Conservation (phyloP, 2,888 invertebrate species). For the Campopleginae sp. region DNA sequence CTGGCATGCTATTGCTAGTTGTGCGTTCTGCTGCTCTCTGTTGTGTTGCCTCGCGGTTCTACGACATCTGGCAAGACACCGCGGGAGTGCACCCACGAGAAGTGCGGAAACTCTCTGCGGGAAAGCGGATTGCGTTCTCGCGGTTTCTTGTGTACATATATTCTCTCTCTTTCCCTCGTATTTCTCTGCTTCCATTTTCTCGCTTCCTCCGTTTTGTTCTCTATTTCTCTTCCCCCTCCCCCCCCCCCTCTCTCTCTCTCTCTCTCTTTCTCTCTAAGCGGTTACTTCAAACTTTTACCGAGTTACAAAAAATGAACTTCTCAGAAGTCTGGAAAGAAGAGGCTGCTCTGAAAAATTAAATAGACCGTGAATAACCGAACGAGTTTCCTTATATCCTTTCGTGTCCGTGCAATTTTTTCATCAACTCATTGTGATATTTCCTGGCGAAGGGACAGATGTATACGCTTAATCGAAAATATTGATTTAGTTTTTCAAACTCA, state of each 20-base stretch:
- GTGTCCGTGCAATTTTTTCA: neutral
- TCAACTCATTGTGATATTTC: neutral
- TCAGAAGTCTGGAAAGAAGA: neutral
- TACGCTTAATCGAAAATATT: neutral
- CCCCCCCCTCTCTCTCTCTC: neutral
- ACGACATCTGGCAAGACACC: constrained; percentile 68
- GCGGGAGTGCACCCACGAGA: constrained; percentile 57
- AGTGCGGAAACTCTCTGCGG: constrained; percentile 59
- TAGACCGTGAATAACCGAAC: neutral
- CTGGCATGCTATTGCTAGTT: constrained; percentile 42
- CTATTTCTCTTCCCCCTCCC: neutral
- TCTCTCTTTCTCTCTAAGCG: constrained; percentile 8
- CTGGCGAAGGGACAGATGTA: neutral
- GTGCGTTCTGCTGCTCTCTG: constrained; percentile 55
- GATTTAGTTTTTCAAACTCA: neutral
- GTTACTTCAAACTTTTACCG: constrained; percentile 16
- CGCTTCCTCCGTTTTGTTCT: neutral
- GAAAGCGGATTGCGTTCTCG: constrained; percentile 64
- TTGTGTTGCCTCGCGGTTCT: constrained; percentile 64
- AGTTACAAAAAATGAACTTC: constrained; percentile 14
- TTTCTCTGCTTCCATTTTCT: neutral
- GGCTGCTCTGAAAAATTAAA: constrained; percentile 10
- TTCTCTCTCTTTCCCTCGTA: neutral
- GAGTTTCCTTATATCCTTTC: neutral
- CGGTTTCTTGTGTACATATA: constrained; percentile 27